These are phyloP conservation scores for Stratiomys singularior DNA, from an alignment of 2,888 invertebrate genomes.

Conservation along the genomic window DNA sequence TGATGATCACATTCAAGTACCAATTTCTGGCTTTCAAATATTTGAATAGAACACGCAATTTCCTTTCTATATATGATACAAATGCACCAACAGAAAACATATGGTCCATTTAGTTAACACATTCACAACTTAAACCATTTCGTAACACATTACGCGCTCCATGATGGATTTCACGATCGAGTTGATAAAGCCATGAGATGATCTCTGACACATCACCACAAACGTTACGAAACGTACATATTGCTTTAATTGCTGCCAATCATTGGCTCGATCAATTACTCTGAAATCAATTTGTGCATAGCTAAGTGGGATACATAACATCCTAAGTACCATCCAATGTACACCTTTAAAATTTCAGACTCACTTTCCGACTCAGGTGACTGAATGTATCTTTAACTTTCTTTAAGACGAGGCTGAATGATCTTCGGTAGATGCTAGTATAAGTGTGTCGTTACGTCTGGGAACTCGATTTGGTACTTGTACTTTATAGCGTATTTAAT, in stretches of 20 bases:
- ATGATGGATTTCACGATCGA: background rate
- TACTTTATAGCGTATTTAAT: too few species aligned
- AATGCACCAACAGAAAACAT: background rate
- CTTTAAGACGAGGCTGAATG: too few species aligned
- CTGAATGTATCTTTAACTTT: too few species aligned
- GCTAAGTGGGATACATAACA: background rate
- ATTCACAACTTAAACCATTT: background rate
- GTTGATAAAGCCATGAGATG: background rate
- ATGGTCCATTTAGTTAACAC: background rate
- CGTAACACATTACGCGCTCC: background rate
- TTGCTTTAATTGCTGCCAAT: background rate
- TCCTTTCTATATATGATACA: background rate
- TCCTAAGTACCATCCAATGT: too few species aligned
- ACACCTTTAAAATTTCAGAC: too few species aligned
- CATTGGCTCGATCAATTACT: conserved; percentile 1
- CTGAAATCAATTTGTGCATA: background rate
- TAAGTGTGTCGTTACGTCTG: too few species aligned
- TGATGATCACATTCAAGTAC: too few species aligned
- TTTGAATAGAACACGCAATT: background rate
- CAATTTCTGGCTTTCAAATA: too few species aligned
- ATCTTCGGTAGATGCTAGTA: too few species aligned
- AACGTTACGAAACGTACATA: background rate
- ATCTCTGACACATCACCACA: background rate
- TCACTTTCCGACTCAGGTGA: too few species aligned
- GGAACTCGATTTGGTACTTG: too few species aligned